Conservation (phyloP, 2,797 vertebrate genomes). For the Acropternis orthonyx region DNA sequence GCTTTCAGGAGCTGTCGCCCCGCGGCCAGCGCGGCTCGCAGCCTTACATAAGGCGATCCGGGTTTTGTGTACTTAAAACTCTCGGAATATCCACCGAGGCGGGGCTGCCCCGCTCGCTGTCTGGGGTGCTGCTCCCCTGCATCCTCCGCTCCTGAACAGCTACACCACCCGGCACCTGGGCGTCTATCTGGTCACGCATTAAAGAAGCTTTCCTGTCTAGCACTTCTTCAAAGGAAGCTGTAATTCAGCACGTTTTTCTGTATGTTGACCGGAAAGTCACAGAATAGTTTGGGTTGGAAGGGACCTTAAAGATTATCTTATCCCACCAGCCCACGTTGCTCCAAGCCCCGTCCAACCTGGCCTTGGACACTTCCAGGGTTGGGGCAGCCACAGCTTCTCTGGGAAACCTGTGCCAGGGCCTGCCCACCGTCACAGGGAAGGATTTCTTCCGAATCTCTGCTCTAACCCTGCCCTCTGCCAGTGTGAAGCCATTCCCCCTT, state of each 20-base stretch:
- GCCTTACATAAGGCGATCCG: background rate
- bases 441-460: background rate
- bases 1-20: background rate
- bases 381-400: background rate
- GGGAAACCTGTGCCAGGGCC: background rate
- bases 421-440: background rate
- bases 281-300: background rate
- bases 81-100: background rate
- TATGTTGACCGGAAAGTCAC: too few relatives aligned
- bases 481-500: background rate
- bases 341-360: background rate
- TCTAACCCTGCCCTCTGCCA: background rate
- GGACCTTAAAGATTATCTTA: background rate
- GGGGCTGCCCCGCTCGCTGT: rapidly evolving
- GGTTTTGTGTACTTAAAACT: background rate
- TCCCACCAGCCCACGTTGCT: background rate
- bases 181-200: rapidly evolving
- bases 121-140: rapidly evolving
- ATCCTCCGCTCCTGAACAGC: background rate
- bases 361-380: background rate
- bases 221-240: background rate
- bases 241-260: rapidly evolving
- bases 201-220: background rate
- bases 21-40: background rate
- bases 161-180: rapidly evolving